These are phyloP conservation scores for Myrmophylax atrothorax DNA, from an alignment of 2,113 vertebrate species.

Conservation along the genomic window DNA sequence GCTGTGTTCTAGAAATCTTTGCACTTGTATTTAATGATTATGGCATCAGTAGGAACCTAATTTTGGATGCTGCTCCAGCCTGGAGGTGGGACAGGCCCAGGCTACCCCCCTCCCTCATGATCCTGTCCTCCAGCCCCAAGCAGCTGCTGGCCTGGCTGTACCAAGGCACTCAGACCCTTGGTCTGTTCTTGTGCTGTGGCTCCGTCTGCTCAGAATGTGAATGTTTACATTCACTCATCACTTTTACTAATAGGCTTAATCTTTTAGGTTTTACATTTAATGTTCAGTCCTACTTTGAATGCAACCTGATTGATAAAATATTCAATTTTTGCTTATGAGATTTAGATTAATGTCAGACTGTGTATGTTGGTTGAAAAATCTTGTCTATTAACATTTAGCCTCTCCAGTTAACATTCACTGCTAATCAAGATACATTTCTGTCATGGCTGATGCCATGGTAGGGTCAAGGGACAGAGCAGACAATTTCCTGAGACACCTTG, in stretches of 20 bases:
- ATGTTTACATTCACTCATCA: not conserved
- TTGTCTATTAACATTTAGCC: not conserved
- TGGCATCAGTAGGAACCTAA: not conserved
- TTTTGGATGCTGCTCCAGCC: not conserved
- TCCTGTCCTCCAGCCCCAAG: fast-evolving
- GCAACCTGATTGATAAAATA: not conserved
- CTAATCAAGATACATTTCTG: conserved; percentile 3
- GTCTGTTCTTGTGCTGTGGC: not conserved
- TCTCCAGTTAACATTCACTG: not conserved
- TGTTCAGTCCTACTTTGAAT: not conserved
- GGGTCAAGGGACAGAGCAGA: not conserved
- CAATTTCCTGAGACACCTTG: not conserved
- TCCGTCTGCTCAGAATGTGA: not conserved
- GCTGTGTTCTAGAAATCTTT: not conserved
- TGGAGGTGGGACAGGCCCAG: not conserved
- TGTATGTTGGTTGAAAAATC: not conserved
- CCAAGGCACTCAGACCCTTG: fast-evolving
- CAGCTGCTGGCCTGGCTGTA: not conserved
- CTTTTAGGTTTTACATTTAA: not conserved
- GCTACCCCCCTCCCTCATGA: fast-evolving
- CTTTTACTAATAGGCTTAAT: not conserved
- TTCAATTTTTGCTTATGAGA: not conserved
- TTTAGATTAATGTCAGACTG: not conserved
- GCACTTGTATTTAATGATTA: not conserved
- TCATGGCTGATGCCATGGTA: not conserved